phyloP scores from a whole-genome alignment of 2,888 invertebrate species.

The Pyralis farinalis region DNA sequence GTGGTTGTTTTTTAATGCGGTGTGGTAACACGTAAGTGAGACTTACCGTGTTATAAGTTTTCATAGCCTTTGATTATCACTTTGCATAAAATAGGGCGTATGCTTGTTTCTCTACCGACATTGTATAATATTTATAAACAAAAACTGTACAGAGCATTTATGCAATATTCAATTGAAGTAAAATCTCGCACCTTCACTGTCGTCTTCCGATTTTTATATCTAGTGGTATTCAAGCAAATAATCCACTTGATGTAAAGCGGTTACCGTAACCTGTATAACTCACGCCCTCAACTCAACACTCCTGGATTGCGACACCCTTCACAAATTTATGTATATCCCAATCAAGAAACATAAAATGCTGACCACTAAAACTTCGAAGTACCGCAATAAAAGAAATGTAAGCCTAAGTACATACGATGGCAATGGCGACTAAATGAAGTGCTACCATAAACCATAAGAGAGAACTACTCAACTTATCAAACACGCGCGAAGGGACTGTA shows the following conservation, averaged over 20 bases:
- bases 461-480: conserved; percentile 9
- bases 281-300: background rate
- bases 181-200: background rate
- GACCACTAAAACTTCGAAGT: background rate
- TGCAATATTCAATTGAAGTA: no score
- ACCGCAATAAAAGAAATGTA: conserved; percentile 12
- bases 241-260: background rate
- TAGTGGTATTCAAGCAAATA: background rate
- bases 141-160: no score
- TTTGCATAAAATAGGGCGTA: no score
- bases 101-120: no score
- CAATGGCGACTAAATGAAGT: conserved; percentile 15
- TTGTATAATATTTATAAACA: no score
- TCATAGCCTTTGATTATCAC: no score
- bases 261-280: background rate
- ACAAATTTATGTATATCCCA: background rate
- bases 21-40: no score
- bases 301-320: no score
- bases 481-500: conserved; percentile 6
- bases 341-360: background rate
- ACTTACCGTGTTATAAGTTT: no score
- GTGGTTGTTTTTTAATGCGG: no score
- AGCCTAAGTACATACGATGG: conserved; percentile 5
- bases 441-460: conserved; percentile 12
- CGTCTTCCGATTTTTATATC: background rate